Base-by-base conservation (phyloP, 92 coral and sea anemone species). In the Hydrozoanthus gracilis region DNA sequence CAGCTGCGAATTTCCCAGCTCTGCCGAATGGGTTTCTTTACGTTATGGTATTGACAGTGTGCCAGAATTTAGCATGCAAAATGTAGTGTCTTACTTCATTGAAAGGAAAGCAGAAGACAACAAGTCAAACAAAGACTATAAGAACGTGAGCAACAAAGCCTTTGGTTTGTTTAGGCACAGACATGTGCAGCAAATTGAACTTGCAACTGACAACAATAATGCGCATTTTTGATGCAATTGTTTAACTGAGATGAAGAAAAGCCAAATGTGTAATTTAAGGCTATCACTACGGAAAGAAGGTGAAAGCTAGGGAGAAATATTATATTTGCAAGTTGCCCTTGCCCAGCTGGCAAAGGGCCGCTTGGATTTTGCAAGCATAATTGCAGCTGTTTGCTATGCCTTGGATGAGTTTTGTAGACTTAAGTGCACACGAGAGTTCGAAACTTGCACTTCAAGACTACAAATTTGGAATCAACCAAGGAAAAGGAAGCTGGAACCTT, bases 271-370 rank as follows among this genome's bases (percentile, higher is more conserved):
- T 75, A 86, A 89, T 12, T 78, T 92, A 18, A 92, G 90, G 68
- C 86, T 92, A 62, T 73, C 95, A 48, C n/a, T 92, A 90, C 71
- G 58, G 50, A 91, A 87, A 14, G 44, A 54, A 74, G 87, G 92
- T 47, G 90, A 82, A 80, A 86, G 83, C 39, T 88, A 92, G 58
- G 95, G 95, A 51, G 88, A 92, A 66, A 92, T 83, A n/a, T 62
- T 79, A 78, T 91, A 78, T 91, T 84, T 88, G 91, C 90, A 8
- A 84, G 92, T 84, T 91, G 92, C 73, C 73, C 86, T 86, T 92
- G 92, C 83, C 95, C 95, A 72, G 95, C 95, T 45, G 95, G 91
- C 7, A 88, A 88, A 82, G 88, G 86, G 61, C 90, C 94, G 27
- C 65, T 18, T 44, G 89, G 94, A 12, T 88, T 86, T 10, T 88